These are phyloP conservation scores for Montipora foliosa DNA, from an alignment of 64 coral and sea anemone species.

Conservation along the genomic window DNA sequence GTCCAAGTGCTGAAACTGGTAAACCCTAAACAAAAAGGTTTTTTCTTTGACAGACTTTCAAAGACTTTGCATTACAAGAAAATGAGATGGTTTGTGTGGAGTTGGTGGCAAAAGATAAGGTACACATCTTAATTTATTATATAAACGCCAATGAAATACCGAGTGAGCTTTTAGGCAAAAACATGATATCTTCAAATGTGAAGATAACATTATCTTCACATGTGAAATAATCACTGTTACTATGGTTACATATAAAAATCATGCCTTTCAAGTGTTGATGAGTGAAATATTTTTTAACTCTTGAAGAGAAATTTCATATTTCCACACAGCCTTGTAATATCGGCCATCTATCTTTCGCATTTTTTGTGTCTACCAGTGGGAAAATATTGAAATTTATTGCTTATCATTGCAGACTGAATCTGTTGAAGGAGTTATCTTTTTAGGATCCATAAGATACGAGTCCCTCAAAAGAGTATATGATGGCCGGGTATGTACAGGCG, in stretches of 20 bases:
- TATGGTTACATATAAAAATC: no score
- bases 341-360: background rate
- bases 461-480: conserved; percentile 92
- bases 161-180: no score
- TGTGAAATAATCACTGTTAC: no score
- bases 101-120: conserved; percentile 93
- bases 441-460: conserved; percentile 88
- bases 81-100: conserved; percentile 99
- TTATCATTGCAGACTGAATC: conserved; percentile 65
- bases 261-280: no score
- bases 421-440: conserved; percentile 82
- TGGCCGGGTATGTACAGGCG: conserved; percentile 56
- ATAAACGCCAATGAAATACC: no score
- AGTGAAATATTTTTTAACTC: no score
- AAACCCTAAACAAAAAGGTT: no score
- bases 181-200: no score
- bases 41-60: conserved; percentile 64
- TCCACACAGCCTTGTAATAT: no score
- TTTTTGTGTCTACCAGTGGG: no score
- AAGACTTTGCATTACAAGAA: conserved; percentile 88
- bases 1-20: no score
- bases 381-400: background rate
- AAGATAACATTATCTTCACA: no score
- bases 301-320: background rate
- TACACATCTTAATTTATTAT: background rate